Base-by-base conservation (phyloP, 2,888 invertebrate species). In the Drosophila koepferae region DNA sequence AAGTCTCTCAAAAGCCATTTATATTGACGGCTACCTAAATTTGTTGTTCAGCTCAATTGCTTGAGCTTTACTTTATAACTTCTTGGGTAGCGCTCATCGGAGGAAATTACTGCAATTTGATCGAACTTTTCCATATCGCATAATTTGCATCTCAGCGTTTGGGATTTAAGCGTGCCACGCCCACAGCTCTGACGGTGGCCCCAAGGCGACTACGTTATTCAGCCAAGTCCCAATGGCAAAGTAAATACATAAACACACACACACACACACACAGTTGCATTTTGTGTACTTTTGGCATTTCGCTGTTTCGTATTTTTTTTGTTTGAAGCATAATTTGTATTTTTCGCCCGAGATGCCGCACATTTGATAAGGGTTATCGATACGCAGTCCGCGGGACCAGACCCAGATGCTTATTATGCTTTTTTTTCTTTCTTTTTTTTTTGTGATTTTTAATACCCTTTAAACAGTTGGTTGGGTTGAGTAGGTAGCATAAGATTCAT, bases 351-450 rank as follows among this genome's bases (percentile, higher is more conserved):
- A 76, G 84, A 85, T 87, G 87, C 84, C 85, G 78, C 78, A 70
- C 49, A 65, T 62, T 81, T 86, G 84, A 84, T 84, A 84, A 87
- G 82, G 80, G 85, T 72, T 87, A 84, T 86, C 85, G 83, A 77
- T 83, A 72, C 76, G 55, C 56, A 49, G 65, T 53, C 46, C 55
- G 46, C 53, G 51, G 61, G 43, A 64, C 60, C 75, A n/a, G 46
- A 8, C 67, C 44, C 74, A 77, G 63, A 66, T 69, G 68, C 78
- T 82, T 77, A 85, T 82, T 82, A 85, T 70, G 38, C n/a, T 9
- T 10, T 10, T 36, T 36, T 10, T 36, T 38, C 40, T 2, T 41
- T 63, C 58, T 51, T 58, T 46, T 48, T 51, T 54, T 44, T 53
- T 23, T 43, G 20, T 36, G n/a, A n/a, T 28, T 28, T 23, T 43